These are phyloP conservation scores for Ranitomeya variabilis DNA, from an alignment of 2,113 vertebrate species.

Conservation along the genomic window DNA sequence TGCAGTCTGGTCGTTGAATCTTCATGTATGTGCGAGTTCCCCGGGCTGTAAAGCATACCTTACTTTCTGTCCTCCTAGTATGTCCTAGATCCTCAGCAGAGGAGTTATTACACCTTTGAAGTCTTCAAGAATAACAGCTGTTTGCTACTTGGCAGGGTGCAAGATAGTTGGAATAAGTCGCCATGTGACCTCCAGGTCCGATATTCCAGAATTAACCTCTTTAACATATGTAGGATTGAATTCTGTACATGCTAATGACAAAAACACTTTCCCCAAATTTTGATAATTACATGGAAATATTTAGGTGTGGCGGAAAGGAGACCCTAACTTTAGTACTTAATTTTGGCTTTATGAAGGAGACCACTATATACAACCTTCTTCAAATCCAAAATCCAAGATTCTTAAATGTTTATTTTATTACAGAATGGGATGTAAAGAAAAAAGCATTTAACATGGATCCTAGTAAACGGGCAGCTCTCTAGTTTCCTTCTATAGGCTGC, in stretches of 20 bases:
- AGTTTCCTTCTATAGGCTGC: no score
- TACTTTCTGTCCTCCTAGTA: slow-evolving; percentile 13
- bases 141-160: slow-evolving; percentile 35
- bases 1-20: neutral
- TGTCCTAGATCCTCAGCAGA: neutral
- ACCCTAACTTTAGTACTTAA: neutral
- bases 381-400: neutral
- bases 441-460: no score
- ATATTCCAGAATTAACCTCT: slow-evolving; percentile 22
- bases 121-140: slow-evolving; percentile 43
- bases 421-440: no score
- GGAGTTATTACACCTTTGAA: slow-evolving; percentile 12
- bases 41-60: slow-evolving; percentile 5
- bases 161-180: neutral
- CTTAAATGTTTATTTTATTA: no score
- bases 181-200: slow-evolving; percentile 8
- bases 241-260: neutral
- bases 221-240: neutral
- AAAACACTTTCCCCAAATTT: neutral
- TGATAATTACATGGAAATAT: neutral
- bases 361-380: neutral
- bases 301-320: neutral
- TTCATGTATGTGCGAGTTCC: neutral
- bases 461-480: no score
- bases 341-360: neutral